phyloP scores from a whole-genome alignment of 2,888 invertebrate genomes.

The Mythimna albipuncta region DNA sequence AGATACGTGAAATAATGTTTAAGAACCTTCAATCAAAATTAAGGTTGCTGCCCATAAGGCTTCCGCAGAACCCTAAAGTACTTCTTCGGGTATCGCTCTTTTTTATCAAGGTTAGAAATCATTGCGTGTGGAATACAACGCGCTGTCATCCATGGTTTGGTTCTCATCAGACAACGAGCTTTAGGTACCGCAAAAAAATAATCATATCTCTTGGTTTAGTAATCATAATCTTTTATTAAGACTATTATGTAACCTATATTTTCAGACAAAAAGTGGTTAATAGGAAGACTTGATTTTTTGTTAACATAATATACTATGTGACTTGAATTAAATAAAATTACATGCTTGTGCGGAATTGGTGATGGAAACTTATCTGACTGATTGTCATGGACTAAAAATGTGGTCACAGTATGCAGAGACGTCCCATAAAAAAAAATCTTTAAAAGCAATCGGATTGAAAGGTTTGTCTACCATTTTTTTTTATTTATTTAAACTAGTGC shows the following conservation, averaged over 20 bases:
- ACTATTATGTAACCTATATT: constrained; percentile 31
- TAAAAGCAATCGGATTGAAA: not conserved
- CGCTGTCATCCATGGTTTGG: no score
- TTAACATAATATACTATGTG: not conserved
- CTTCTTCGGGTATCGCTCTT: not conserved
- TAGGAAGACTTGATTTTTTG: constrained; percentile 9
- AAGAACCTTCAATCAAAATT: constrained; percentile 37
- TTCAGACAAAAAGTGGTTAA: constrained; percentile 12
- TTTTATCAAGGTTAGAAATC: no score
- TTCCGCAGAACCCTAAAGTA: not conserved
- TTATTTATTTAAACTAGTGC: no score
- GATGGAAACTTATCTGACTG: not conserved
- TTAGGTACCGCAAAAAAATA: constrained; percentile 29
- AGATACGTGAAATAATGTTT: constrained; percentile 20
- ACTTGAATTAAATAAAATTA: constrained; percentile 14
- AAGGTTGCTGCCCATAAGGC: constrained; percentile 7
- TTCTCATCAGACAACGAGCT: no score
- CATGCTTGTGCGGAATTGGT: not conserved
- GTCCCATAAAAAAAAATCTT: no score
- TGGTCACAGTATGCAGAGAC: not conserved
- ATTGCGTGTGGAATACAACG: no score
- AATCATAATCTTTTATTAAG: constrained; percentile 1
- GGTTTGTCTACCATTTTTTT: not conserved
- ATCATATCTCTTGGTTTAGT: constrained; percentile 10
- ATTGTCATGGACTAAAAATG: not conserved